phyloP scores from a whole-genome alignment of 2,797 vertebrate species.

The Acropternis orthonyx region DNA sequence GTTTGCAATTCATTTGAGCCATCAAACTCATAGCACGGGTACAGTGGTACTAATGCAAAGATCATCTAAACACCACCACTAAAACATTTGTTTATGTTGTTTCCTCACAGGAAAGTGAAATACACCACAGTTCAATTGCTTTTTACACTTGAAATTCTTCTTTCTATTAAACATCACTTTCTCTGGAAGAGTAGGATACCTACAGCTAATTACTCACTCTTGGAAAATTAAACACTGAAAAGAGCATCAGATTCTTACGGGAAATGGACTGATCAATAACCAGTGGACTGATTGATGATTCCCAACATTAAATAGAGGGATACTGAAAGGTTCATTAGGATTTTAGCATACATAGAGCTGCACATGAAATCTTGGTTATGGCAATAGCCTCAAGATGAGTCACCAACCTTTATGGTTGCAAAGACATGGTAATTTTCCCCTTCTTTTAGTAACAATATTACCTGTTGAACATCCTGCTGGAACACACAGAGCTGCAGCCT shows the following conservation, averaged over 20 bases:
- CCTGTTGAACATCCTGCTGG: conserved; percentile 98
- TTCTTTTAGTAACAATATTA: conserved; percentile 53
- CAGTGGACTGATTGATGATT: neutral
- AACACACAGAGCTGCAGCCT: conserved; percentile 97
- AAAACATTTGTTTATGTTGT: neutral
- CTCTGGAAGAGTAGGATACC: neutral
- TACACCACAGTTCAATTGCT: neutral
- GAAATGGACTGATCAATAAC: neutral
- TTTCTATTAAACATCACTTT: neutral
- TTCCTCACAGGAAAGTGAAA: neutral
- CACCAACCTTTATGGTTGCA: neutral
- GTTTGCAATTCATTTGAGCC: neutral
- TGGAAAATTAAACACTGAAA: neutral
- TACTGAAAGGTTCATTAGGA: neutral
- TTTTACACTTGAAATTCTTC: neutral
- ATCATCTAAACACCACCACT: neutral
- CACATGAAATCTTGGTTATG: neutral
- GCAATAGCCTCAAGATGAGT: neutral
- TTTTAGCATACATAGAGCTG: neutral
- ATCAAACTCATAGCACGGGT: neutral
- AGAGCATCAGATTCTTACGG: neutral
- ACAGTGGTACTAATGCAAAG: neutral
- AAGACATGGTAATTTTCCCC: neutral
- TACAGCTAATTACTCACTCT: neutral
- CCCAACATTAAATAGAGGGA: neutral